Evolutionary conservation across 2,113 vertebrate species (phyloP).

Genomic region (Apeltes quadracus): DNA sequence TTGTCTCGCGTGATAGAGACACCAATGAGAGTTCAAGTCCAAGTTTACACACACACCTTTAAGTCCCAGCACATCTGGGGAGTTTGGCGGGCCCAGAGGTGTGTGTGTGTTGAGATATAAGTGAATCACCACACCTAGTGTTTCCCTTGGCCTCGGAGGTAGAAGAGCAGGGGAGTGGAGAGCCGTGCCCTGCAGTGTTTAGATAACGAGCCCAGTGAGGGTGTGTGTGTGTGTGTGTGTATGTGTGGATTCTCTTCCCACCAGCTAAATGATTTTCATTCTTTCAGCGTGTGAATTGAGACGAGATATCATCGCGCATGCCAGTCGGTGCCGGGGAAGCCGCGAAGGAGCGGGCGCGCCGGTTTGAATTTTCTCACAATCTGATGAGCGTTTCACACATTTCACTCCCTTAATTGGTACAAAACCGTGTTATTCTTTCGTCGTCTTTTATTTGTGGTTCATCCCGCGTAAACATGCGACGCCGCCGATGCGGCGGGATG

Average conservation of each 20-base stretch:
- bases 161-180: slow-evolving; percentile 56
- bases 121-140: slow-evolving; percentile 63
- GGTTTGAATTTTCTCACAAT: slow-evolving; percentile 17
- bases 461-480: not conserved
- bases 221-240: slow-evolving; percentile 11
- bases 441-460: slow-evolving; percentile 1
- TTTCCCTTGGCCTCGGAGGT: slow-evolving; percentile 69
- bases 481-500: slow-evolving; percentile 26
- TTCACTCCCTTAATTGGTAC: not conserved
- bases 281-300: slow-evolving; percentile 68
- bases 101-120: slow-evolving; percentile 48
- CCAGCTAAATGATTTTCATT: slow-evolving; percentile 72
- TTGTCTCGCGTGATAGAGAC: slow-evolving; percentile 10
- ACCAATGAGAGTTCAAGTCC: not conserved
- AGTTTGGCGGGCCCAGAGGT: slow-evolving; percentile 4
- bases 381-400: slow-evolving; percentile 8
- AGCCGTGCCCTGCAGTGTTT: slow-evolving; percentile 65
- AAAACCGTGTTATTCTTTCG: not conserved
- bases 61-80: slow-evolving; percentile 51
- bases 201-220: slow-evolving; percentile 47
- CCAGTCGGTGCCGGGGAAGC: slow-evolving; percentile 46
- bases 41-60: slow-evolving; percentile 24
- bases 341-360: slow-evolving; percentile 5
- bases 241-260: slow-evolving; percentile 51
- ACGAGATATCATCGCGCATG: slow-evolving; percentile 58